phyloP scores from a whole-genome alignment of 2,113 vertebrate genomes.

The Mus musculus region DNA sequence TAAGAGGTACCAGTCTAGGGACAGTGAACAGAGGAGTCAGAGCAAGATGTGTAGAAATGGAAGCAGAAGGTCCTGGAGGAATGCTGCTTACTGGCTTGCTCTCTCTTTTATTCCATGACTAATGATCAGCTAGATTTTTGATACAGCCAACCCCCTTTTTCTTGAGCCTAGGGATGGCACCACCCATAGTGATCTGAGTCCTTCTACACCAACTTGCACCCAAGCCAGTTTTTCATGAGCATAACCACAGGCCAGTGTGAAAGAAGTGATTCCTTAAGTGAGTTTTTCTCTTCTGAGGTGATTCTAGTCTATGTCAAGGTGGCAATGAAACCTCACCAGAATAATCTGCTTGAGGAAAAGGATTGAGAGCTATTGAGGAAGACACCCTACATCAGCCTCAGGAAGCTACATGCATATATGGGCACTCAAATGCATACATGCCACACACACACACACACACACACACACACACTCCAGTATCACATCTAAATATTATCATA shows the following conservation, averaged over 20 bases:
- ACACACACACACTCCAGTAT: neutral
- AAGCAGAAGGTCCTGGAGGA: too few relatives aligned
- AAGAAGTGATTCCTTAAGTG: neutral
- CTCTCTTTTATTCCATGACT: neutral
- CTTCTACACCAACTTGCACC: neutral
- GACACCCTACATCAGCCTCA: neutral
- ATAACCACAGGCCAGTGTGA: neutral
- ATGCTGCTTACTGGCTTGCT: neutral
- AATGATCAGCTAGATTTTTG: neutral
- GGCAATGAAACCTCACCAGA: neutral
- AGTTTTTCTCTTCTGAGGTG: neutral
- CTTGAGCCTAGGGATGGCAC: neutral
- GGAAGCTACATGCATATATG: too few relatives aligned
- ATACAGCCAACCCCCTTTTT: neutral
- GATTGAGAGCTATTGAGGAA: neutral
- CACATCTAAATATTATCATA: neutral
- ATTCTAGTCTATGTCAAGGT: neutral
- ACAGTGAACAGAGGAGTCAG: neutral
- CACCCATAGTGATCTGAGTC: neutral
- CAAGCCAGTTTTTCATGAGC: neutral
- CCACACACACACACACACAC: neutral
- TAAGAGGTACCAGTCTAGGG: neutral
- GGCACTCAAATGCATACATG: neutral
- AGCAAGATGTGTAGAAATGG: neutral
- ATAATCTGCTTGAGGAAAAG: neutral